Conservation (phyloP, 2,797 vertebrate genomes). For the Florisuga fusca region DNA sequence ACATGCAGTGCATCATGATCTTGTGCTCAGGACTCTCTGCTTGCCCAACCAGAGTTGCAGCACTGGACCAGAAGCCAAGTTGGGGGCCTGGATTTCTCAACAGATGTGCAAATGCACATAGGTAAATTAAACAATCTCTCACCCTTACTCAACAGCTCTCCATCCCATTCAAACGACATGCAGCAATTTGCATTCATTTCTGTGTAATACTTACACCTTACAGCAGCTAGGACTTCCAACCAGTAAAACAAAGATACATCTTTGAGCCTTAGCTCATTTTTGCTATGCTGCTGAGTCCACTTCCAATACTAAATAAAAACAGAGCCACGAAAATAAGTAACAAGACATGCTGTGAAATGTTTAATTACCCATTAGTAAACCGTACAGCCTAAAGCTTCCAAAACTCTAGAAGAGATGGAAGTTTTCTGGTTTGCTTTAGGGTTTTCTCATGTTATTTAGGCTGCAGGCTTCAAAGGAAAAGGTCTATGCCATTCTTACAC, state of each 20-base stretch:
- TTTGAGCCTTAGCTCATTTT: not conserved
- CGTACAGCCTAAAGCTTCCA: not conserved
- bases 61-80: not conserved
- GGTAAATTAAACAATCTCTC: not conserved
- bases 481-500: not conserved
- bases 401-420: not conserved
- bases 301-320: not conserved
- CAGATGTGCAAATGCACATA: not conserved
- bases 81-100: not conserved
- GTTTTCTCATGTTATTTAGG: not conserved
- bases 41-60: not conserved
- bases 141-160: not conserved
- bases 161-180: not conserved
- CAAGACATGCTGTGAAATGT: not conserved
- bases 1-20: not conserved
- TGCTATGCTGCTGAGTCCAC: not conserved
- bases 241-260: not conserved
- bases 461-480: not conserved
- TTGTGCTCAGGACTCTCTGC: rapidly evolving
- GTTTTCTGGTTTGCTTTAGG: not conserved
- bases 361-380: slow-evolving; percentile 10
- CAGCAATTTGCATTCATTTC: not conserved
- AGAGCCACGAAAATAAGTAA: not conserved
- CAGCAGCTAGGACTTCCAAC: not conserved
- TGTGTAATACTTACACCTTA: not conserved